Base-by-base conservation (phyloP, 2,888 invertebrate species). In the Fissipunctia ypsillon region DNA sequence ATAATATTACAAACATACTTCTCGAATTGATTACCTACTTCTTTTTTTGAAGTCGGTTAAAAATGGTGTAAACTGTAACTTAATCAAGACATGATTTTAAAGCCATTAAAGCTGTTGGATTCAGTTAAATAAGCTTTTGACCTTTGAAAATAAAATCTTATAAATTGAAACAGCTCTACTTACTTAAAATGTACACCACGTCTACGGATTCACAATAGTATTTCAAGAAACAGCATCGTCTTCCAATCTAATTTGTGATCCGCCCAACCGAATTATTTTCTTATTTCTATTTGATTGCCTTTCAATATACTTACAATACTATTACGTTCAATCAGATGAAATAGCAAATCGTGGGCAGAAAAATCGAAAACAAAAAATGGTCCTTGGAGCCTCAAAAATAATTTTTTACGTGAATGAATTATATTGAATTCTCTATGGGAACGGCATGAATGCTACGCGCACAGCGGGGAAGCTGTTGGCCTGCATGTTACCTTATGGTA, bases 291-390 rank as follows among this genome's bases (percentile, higher is more conserved):
- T 35, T 69, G 61, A 66, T 71, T 67, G 38, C 65, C 31, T 60
- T 69, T 56, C 67, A 73, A 83, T 78, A 68, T 69, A 72, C 83
- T 63, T 48, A 63, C 31, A 61, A 72, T 50, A 64, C 60, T 63
- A 59, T 71, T 69, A 66, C 22, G 31, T 64, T 67, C 19, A n/a
- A 48, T 54, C 48, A 63, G 35, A 48, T 0, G 48, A 73, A 69
- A 67, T 0, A 59, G 31, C 12, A 43, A 43, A 66, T 25, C 59
- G 16, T n/a, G 31, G 45, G 19, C 16, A 19, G n/a, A 22, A n/a
- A 54, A 61, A 57, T 50, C 10, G 14, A 31, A 56, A 57, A 45
- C 10, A 66, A 6, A 41, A 56, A 28, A 16, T 38, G 25, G 3
- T n/a, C n/a, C 10, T 45, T 38, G 16, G 14, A 16, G 35, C 1